These are phyloP conservation scores for Caenorhabditis sp. DNA, from an alignment of 2,888 invertebrate genomes.

Conservation along the genomic window DNA sequence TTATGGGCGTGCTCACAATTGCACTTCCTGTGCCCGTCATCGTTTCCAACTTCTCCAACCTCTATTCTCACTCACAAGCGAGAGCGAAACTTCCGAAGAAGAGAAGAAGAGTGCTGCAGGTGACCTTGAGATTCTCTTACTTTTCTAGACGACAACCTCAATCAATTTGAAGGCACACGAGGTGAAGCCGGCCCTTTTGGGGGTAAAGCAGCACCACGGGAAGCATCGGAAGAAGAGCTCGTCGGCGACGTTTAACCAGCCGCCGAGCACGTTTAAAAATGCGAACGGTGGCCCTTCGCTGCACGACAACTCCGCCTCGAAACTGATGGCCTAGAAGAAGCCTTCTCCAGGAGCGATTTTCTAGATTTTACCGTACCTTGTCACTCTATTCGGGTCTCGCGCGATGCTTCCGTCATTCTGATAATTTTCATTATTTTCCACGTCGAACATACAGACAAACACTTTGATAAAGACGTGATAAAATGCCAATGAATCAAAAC, in stretches of 20 bases:
- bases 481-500: neutral
- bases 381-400: neutral
- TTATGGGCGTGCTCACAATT: conserved; percentile 78
- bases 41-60: conserved; percentile 76
- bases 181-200: conserved; percentile 67
- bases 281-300: conserved; percentile 57
- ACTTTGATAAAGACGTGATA: conserved; percentile 8
- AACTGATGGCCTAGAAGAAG: conserved; percentile 54
- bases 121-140: conserved; percentile 17
- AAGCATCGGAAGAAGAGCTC: conserved; percentile 69
- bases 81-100: conserved; percentile 72
- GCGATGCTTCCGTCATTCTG: conserved; percentile 3
- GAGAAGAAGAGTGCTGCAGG: conserved; percentile 70
- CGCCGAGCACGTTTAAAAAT: conserved; percentile 42
- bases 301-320: conserved; percentile 54
- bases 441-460: neutral
- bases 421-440: neutral
- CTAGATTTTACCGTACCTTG: neutral
- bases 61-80: conserved; percentile 76
- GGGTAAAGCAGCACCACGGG: conserved; percentile 62
- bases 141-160: neutral
- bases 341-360: neutral
- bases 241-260: conserved; percentile 55
- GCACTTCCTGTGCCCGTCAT: conserved; percentile 75
- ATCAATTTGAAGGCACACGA: conserved; percentile 71